Percentiles rank a stretch among this genome's conserved stretches.
Conservation (phyloP, 2,888 invertebrate genomes). For the Crocallis elinguaria region DNA sequence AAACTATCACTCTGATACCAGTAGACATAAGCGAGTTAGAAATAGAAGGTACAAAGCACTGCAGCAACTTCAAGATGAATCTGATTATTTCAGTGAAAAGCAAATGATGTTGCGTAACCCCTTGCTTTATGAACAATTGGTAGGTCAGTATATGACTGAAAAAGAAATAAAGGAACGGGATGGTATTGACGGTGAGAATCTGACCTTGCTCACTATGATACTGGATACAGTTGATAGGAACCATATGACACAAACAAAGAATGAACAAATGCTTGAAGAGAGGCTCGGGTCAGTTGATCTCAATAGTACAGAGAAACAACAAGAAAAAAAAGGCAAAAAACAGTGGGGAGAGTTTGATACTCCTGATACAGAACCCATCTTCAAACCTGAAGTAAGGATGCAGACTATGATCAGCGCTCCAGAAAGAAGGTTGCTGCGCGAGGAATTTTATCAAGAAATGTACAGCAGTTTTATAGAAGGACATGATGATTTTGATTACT, state of each 20-base stretch:
- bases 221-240: slow-evolving; percentile 92
- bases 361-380: slow-evolving; percentile 59
- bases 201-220: slow-evolving; percentile 90
- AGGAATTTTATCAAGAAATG: slow-evolving; percentile 94
- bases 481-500: slow-evolving; percentile 94
- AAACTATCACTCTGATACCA: slow-evolving; percentile 80
- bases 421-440: slow-evolving; percentile 87
- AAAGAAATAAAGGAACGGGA: slow-evolving; percentile 89
- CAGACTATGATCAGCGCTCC: slow-evolving; percentile 77
- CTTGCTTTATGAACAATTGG: slow-evolving; percentile 93
- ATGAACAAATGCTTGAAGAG: slow-evolving; percentile 86
- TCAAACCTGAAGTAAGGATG: slow-evolving; percentile 59
- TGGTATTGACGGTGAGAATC: slow-evolving; percentile 81
- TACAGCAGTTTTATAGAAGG: slow-evolving; percentile 93
- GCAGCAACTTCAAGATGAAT: slow-evolving; percentile 87
- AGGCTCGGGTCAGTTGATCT: slow-evolving; percentile 65
- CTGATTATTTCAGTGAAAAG: slow-evolving; percentile 94
- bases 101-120: slow-evolving; percentile 98
- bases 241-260: slow-evolving; percentile 85
- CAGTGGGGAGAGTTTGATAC: slow-evolving; percentile 86
- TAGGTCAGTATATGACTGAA: slow-evolving; percentile 93
- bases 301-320: slow-evolving; percentile 37
- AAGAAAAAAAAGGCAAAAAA: slow-evolving; percentile 40
- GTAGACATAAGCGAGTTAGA: slow-evolving; percentile 84
- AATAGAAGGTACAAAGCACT: slow-evolving; percentile 94